Conservation (phyloP, 53 echinoderm and acorn worm species). For the Temnopleurus reevesii region DNA sequence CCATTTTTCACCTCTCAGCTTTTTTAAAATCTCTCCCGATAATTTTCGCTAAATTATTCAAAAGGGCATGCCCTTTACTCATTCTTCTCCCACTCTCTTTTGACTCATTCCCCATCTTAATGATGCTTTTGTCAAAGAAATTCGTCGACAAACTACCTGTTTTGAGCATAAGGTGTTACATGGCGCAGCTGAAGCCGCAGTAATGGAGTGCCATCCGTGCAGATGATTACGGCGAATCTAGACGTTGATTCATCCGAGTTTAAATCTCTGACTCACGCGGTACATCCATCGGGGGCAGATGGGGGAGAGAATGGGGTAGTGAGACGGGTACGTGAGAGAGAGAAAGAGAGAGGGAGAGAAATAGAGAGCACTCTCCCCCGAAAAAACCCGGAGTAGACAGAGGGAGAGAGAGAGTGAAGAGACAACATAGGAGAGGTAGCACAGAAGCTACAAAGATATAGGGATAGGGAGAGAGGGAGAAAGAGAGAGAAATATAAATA, state of each 20-base stretch:
- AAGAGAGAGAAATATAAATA: no score
- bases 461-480: no score
- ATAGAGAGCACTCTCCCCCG: no score
- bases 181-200: neutral
- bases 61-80: neutral
- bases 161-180: conserved; percentile 1
- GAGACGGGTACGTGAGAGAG: no score
- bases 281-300: no score
- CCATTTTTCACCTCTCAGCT: neutral
- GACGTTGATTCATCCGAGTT: neutral
- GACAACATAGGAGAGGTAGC: no score
- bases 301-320: no score
- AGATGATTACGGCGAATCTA: neutral
- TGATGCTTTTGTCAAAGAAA: neutral
- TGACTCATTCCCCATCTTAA: neutral
- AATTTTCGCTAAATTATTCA: neutral
- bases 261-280: neutral
- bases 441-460: no score
- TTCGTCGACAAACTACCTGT: neutral
- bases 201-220: neutral
- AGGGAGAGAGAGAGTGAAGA: no score
- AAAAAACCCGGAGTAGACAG: no score
- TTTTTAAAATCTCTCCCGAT: neutral
- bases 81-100: neutral
- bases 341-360: no score